Base-by-base conservation (phyloP, 2,797 vertebrate species). In the Enteromius trimaculatus region DNA sequence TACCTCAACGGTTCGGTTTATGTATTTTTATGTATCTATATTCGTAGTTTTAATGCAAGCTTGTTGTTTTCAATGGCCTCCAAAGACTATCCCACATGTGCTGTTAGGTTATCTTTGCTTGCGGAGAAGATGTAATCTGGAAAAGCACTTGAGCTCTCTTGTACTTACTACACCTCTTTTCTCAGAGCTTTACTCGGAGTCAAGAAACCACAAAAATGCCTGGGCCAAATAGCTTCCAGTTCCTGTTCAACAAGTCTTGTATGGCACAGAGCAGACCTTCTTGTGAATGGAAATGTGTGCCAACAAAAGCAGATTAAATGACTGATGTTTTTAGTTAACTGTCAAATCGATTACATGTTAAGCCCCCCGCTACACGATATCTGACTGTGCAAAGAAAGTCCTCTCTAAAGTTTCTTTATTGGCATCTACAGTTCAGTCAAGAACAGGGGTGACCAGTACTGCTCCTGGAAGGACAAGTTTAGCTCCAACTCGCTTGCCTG, bases 171-270 rank as follows among this genome's bases (percentile, higher is more conserved):
- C 89, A 90, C 89, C 88, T 91, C 89, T 70, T 69, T 34, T 72
- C 82, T 84, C 88, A 86, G 86, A 81, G 84, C 83, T 89, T 37
- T 37, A 37, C 17, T 60, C 86, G 87, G 69, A 88, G 58, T 79
- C 89, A 91, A 81, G 84, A 62, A 31, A 82, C 93, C 93, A 90
- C 92, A 93, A 88, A 92, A 91, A 93, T 92, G 92, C 90, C 81
- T 79, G 58, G 86, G 87, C 88, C 77, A 78, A 86, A 89, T 86
- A 86, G 89, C 82, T 84, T 89, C 85, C 84, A 75, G 69, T 83
- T 87, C n/a, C 83, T 82, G 42, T 77, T 71, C 62, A 68, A 65
- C 83, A 87, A 69, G 68, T 87, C 37, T 74, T 58, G 66, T 60
- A 55, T 53, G 34, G 70, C 39, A 70, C 58, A 49, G 39, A 34